Conservation (phyloP, 1,140 invertebrate species). For the Nephila pilipes region DNA sequence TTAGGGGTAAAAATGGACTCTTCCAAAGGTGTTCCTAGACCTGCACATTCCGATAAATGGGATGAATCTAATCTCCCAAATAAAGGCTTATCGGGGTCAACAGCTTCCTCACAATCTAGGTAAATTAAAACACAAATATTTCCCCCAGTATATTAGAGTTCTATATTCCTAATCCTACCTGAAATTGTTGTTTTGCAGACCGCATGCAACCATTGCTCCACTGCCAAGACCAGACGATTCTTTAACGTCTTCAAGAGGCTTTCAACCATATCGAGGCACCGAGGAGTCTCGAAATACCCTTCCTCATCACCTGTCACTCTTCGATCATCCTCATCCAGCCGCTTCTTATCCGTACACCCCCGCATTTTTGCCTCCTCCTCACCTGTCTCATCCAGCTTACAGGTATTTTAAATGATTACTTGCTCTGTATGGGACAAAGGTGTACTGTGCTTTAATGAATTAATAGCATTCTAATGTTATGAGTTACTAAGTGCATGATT, state of each 20-base stretch:
- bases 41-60: constrained; percentile 61
- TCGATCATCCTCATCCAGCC: constrained; percentile 57
- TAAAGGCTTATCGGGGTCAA: background rate
- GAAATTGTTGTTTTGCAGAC: constrained; percentile 20
- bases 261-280: constrained; percentile 61
- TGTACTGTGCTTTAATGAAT: no score
- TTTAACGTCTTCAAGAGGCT: constrained; percentile 62
- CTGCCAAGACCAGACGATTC: constrained; percentile 70
- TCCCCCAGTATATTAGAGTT: background rate
- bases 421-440: no score
- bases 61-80: constrained; percentile 35
- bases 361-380: constrained; percentile 56
- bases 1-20: constrained; percentile 54
- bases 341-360: constrained; percentile 63
- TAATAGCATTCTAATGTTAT: no score
- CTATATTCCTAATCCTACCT: background rate
- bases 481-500: no score
- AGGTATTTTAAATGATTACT: constrained; percentile 58
- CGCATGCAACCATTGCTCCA: constrained; percentile 62
- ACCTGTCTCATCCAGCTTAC: constrained; percentile 67
- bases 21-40: constrained; percentile 29
- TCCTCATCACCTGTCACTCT: constrained; percentile 64
- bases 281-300: constrained; percentile 66
- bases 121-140: background rate
- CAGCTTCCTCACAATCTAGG: constrained; percentile 63